Evolutionary conservation across 2,888 invertebrate species (phyloP).

Genomic region (Flabesymbios commensalis): DNA sequence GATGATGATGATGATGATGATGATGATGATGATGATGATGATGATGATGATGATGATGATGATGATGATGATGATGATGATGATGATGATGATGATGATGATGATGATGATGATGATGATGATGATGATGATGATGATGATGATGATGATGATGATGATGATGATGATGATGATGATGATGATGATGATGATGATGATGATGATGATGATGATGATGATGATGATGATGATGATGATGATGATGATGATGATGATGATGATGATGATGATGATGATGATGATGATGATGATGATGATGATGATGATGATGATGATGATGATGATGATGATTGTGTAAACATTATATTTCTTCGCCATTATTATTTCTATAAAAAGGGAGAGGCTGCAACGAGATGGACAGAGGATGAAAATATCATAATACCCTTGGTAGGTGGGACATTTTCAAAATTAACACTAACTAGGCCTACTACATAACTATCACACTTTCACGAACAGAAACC

Average conservation of each 20-base stretch:
- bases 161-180: slow-evolving; percentile 3
- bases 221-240: slow-evolving; percentile 3
- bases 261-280: slow-evolving; percentile 11
- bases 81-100: neutral
- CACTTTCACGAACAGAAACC: no score
- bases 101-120: slow-evolving; percentile 13
- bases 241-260: slow-evolving; percentile 12
- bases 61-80: slow-evolving; percentile 12
- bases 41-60: slow-evolving; percentile 7
- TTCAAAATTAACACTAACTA: no score
- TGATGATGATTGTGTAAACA: neutral
- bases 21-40: slow-evolving; percentile 7
- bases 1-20: slow-evolving; percentile 4
- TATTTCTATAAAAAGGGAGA: no score
- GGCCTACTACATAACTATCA: no score
- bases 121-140: slow-evolving; percentile 7
- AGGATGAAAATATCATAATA: no score
- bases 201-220: slow-evolving; percentile 9
- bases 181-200: slow-evolving; percentile 11
- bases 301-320: slow-evolving; percentile 15
- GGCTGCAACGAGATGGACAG: no score
- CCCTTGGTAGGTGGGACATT: no score
- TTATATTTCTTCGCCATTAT: no score
- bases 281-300: slow-evolving; percentile 4
- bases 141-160: slow-evolving; percentile 2